A percentile compares a stretch with the other conserved stretches of the same genome.
Conservation (phyloP, 2,888 invertebrate species). For the Lasioglossum zephyrum region DNA sequence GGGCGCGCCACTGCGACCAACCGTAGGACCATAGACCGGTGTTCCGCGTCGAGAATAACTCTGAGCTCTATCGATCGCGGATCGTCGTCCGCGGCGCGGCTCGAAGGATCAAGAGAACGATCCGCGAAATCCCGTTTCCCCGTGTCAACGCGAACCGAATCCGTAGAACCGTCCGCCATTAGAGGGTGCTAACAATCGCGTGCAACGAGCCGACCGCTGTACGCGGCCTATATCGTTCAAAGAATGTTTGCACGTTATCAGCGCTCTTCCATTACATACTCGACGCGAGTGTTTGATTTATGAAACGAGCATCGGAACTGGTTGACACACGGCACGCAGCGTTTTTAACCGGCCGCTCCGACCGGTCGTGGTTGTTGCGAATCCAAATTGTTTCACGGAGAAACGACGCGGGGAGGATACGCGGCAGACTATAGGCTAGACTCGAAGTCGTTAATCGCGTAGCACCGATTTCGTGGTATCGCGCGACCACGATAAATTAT, state of each 20-base stretch:
- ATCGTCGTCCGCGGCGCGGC: background rate
- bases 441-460: background rate
- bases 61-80: background rate
- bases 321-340: constrained; percentile 39
- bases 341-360: constrained; percentile 31
- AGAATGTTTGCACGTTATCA: constrained; percentile 62
- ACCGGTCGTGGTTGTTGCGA: background rate
- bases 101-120: background rate
- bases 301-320: constrained; percentile 50
- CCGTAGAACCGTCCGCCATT: constrained; percentile 26
- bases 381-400: background rate
- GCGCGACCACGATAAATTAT: constrained; percentile 25
- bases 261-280: constrained; percentile 54
- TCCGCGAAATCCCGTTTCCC: background rate
- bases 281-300: constrained; percentile 59
- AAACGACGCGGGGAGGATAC: background rate
- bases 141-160: constrained; percentile 5
- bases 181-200: constrained; percentile 50
- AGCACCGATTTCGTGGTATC: background rate
- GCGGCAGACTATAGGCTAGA: background rate
- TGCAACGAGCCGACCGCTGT: constrained; percentile 33
- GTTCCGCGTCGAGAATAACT: constrained; percentile 4
- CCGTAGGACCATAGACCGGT: background rate
- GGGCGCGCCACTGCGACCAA: background rate
- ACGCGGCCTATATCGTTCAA: constrained; percentile 30